These are phyloP conservation scores for Brenthis ino DNA, from an alignment of 2,888 invertebrate genomes.

Conservation along the genomic window DNA sequence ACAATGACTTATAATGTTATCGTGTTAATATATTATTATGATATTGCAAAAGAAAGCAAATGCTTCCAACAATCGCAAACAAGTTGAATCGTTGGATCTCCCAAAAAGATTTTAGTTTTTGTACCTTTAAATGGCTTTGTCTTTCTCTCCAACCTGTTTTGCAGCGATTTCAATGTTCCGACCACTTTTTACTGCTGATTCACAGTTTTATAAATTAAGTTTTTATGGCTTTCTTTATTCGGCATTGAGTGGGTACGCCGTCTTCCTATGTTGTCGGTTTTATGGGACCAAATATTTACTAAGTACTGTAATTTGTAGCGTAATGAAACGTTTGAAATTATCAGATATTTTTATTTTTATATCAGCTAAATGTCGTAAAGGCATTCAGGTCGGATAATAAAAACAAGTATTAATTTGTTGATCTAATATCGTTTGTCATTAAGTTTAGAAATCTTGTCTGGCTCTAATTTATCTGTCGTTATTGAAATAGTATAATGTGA, in stretches of 20 bases:
- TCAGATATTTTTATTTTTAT: background rate
- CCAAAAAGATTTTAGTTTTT: no score
- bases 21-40: no score
- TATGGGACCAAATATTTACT: slow-evolving; percentile 6
- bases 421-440: no score
- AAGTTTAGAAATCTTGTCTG: no score
- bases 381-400: no score
- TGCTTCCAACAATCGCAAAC: no score
- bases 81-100: no score
- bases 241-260: background rate
- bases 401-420: no score
- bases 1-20: background rate
- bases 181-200: slow-evolving; percentile 7
- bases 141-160: slow-evolving; percentile 17
- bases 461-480: no score
- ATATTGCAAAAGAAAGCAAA: no score
- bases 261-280: background rate
- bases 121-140: slow-evolving; percentile 5
- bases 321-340: slow-evolving; percentile 1
- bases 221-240: slow-evolving; percentile 16
- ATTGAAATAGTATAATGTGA: no score
- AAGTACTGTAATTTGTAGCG: slow-evolving; percentile 8
- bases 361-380: no score
- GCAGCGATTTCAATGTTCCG: slow-evolving; percentile 13
- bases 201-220: slow-evolving; percentile 8